phyloP scores from a whole-genome alignment of 2,888 invertebrate genomes.

The Diaperis boleti region DNA sequence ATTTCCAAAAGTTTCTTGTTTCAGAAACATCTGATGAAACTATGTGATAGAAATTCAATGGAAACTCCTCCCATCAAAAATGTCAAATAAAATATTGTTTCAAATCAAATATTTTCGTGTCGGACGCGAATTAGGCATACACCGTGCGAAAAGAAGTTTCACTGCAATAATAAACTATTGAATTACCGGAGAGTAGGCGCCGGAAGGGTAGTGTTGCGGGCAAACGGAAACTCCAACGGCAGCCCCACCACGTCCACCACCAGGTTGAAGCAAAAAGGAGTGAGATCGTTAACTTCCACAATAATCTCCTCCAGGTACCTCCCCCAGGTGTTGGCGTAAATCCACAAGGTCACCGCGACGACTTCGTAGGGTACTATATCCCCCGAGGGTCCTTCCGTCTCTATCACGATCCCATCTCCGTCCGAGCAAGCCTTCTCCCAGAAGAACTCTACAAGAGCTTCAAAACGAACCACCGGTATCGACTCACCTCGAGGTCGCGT shows the following conservation, averaged over 20 bases:
- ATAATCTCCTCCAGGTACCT: constrained; percentile 64
- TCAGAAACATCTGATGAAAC: too few relatives aligned
- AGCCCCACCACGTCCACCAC: constrained; percentile 61
- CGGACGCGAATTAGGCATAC: too few relatives aligned
- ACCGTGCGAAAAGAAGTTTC: too few relatives aligned
- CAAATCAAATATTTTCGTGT: too few relatives aligned
- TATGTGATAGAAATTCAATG: too few relatives aligned
- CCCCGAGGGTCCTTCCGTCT: constrained; percentile 53
- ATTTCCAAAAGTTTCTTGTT: too few relatives aligned
- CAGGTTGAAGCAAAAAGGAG: constrained; percentile 60
- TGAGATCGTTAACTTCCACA: constrained; percentile 61
- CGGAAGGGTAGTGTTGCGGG: constrained; percentile 53
- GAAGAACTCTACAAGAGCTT: constrained; percentile 48
- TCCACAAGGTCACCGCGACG: constrained; percentile 59
- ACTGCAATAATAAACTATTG: too few relatives aligned
- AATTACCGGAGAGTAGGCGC: constrained; percentile 60
- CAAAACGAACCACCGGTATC: not conserved
- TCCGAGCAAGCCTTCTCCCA: constrained; percentile 55
- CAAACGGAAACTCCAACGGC: constrained; percentile 64
- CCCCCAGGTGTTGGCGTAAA: constrained; percentile 68
- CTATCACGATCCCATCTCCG: constrained; percentile 61
- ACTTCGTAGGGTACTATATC: constrained; percentile 53
- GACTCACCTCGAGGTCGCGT: constrained; percentile 8
- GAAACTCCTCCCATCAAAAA: too few relatives aligned
- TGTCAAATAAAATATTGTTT: too few relatives aligned